These are phyloP conservation scores for Pollenia amentaria DNA, from an alignment of 2,888 invertebrate genomes.

Conservation along the genomic window DNA sequence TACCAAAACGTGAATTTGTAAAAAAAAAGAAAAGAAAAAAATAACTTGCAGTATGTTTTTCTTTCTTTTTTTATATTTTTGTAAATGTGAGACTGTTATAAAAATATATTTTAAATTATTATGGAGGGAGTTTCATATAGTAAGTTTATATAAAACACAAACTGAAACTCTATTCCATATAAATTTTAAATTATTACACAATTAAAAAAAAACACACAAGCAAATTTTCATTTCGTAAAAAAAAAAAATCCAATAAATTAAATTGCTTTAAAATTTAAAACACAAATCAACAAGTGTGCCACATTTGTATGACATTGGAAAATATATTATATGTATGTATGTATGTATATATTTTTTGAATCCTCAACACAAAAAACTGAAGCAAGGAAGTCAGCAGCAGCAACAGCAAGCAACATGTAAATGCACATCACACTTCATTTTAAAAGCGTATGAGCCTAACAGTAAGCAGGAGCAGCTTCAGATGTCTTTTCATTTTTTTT, in stretches of 20 bases:
- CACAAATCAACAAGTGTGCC: conserved; percentile 58
- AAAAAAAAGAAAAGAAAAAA: neutral
- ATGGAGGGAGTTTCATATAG: conserved; percentile 44
- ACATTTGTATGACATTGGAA: conserved; percentile 57
- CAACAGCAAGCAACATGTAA: conserved; percentile 11
- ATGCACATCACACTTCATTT: neutral
- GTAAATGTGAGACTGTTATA: neutral
- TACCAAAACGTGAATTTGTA: conserved; percentile 43
- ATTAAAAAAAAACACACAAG: conserved; percentile 14
- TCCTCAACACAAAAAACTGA: conserved; percentile 8
- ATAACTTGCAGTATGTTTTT: neutral
- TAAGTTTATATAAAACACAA: conserved; percentile 24
- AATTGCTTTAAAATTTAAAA: neutral
- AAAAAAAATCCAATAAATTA: neutral
- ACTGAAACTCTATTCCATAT: conserved; percentile 5
- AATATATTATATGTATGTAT: neutral
- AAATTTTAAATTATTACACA: conserved; percentile 40
- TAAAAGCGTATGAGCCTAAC: conserved; percentile 27
- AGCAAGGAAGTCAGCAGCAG: neutral
- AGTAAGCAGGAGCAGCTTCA: conserved; percentile 29
- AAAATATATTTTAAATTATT: conserved; percentile 4
- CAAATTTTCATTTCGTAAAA: neutral
- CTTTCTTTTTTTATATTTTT: neutral
- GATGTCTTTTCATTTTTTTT: neutral
- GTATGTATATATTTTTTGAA: neutral